Conservation (phyloP, 2,797 vertebrate species). For the Hydrophis major region DNA sequence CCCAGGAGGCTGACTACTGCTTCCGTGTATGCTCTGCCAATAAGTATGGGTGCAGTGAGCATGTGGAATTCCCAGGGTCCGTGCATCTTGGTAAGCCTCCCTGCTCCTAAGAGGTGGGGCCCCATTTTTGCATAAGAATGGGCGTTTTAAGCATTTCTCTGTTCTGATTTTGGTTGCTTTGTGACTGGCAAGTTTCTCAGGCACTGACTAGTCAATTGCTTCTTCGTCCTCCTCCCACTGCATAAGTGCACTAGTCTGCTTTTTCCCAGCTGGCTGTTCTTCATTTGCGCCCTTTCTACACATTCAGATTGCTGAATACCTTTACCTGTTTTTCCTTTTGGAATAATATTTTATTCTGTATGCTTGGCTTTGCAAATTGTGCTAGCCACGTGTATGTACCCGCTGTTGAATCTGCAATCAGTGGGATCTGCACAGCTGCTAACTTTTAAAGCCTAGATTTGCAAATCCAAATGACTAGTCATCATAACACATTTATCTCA, state of each 20-base stretch:
- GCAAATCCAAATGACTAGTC: neutral
- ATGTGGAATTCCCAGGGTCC: slow-evolving; percentile 86
- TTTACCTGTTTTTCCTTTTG: neutral
- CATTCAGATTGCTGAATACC: neutral
- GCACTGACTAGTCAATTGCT: neutral
- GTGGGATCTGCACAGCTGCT: neutral
- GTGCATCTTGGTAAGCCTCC: slow-evolving; percentile 87
- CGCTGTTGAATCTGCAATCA: neutral
- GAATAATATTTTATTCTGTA: neutral
- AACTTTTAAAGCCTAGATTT: neutral
- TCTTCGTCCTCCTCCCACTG: neutral
- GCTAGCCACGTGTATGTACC: too few relatives aligned
- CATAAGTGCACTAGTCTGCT: neutral
- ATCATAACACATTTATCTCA: neutral
- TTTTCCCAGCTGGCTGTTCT: neutral
- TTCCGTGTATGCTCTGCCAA: slow-evolving; percentile 91
- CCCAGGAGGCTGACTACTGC: slow-evolving; percentile 86
- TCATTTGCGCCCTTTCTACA: neutral
- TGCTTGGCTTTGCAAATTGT: neutral
- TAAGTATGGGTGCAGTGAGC: slow-evolving; percentile 86
- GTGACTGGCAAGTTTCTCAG: neutral
- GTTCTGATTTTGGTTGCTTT: neutral
- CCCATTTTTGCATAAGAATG: neutral
- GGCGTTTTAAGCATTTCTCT: neutral
- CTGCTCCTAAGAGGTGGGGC: neutral